Evolutionary conservation across 2,113 vertebrate species (phyloP).

Genomic region (Hemibagrus wyckioides): DNA sequence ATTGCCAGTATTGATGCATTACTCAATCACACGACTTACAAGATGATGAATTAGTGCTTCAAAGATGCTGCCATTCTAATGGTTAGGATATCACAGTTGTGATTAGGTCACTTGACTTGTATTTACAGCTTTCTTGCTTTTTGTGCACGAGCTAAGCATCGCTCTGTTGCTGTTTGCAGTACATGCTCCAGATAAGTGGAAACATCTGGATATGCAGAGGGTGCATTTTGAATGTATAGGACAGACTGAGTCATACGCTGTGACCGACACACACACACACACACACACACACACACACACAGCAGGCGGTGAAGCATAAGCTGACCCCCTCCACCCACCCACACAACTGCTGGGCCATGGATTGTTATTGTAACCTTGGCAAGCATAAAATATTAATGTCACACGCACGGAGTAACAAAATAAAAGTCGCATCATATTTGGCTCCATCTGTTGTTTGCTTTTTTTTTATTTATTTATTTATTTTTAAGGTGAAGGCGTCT

Average conservation of each 20-base stretch:
- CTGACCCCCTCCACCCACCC: slow-evolving; percentile 9
- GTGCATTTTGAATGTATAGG: background rate
- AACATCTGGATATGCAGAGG: slow-evolving; percentile 36
- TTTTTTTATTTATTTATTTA: background rate
- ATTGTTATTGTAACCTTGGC: slow-evolving; percentile 18
- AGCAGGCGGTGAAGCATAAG: slow-evolving; percentile 25
- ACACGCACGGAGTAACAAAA: slow-evolving; percentile 5
- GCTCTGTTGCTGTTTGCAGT: slow-evolving; percentile 19
- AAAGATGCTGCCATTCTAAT: slow-evolving; percentile 6
- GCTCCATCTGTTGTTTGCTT: slow-evolving; percentile 19
- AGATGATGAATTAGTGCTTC: background rate
- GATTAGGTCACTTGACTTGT: background rate
- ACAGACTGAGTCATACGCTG: background rate
- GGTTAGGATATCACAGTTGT: background rate
- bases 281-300: background rate
- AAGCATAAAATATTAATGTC: slow-evolving; percentile 34
- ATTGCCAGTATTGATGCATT: slow-evolving; percentile 51
- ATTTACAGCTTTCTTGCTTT: background rate
- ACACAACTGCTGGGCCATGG: slow-evolving; percentile 23
- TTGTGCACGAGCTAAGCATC: slow-evolving; percentile 15
- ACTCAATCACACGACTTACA: slow-evolving; percentile 31
- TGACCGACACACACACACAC: background rate
- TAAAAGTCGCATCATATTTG: slow-evolving; percentile 35
- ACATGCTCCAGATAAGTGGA: slow-evolving; percentile 42
- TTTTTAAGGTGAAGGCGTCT: background rate